Base-by-base conservation (phyloP, 2,888 invertebrate genomes). In the Autographa gamma region DNA sequence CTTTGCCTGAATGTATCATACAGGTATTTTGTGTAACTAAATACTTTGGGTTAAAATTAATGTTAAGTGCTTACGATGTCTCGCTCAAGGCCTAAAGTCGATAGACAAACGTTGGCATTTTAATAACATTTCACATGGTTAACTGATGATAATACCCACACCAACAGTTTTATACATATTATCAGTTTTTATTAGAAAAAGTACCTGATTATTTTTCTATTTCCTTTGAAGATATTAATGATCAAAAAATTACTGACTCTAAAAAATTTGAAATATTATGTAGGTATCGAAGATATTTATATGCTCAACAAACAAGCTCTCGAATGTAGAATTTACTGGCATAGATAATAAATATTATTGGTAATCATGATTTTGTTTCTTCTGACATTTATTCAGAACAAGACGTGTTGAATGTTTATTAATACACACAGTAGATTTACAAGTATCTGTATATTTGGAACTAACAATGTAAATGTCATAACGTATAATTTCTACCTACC, bases 11-110 rank as follows among this genome's bases (percentile, higher is more conserved):
- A 73, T 79, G 14, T 69, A 61, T 71, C 52, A 60, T 74, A 76
- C 76, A 76, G 81, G 71, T 83, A 83, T 81, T 81, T 81, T 78
- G 73, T 65, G 74, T 83, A 79, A 75, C 73, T 16, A 52, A 69
- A 58, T 32, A 54, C 54, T 19, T 67, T 67, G 56, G 41, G 19
- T 18, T 54, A 41, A 56, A 48, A 38, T 56, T 65, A 43, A 52
- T 3, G 14, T 19, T 41, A 56, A 16, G 0, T 60, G 19, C 48
- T 64, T 34, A 60, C 14, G 18, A 54, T 61, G 63, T 71, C 69
- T 73, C 77, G 71, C 73, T 72, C 38, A 71, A 62, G 81, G 81
- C 81, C 82, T 81, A 81, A 69, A 70, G 54, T 48, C 48, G 0
- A 48, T 16, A n/a, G n/a, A 48, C 48, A 48, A 0, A 13, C 14